Percentiles rank a stretch among this genome's conserved stretches.
These are phyloP conservation scores for Escarpia spicata DNA, from an alignment of 2,888 invertebrate genomes.

Conservation along the genomic window DNA sequence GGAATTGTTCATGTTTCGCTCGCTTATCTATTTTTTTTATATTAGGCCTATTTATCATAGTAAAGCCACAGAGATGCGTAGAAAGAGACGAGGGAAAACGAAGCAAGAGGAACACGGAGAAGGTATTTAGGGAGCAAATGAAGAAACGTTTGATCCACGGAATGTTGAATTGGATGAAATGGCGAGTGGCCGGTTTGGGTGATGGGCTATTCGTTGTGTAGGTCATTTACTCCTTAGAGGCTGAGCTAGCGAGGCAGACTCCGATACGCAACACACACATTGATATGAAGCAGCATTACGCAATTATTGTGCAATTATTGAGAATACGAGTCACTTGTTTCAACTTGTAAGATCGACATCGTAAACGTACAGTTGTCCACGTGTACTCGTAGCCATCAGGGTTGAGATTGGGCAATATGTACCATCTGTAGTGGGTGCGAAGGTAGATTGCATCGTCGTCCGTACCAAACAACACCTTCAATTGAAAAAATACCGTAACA, in stretches of 20 bases:
- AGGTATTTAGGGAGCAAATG: too few species aligned
- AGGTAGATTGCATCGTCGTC: neutral
- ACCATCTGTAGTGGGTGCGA: neutral
- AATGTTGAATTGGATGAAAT: neutral
- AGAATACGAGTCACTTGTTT: too few species aligned
- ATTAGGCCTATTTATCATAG: too few species aligned
- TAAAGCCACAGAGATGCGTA: too few species aligned
- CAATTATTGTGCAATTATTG: too few species aligned
- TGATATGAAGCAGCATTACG: too few species aligned
- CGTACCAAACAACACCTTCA: neutral
- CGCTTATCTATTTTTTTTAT: too few species aligned
- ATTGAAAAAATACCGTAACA: neutral
- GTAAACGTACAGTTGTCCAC: constrained; percentile 1
- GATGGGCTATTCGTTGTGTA: neutral
- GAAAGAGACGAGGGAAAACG: too few species aligned
- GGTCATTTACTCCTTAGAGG: neutral
- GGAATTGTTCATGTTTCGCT: too few species aligned
- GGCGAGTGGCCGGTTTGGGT: neutral
- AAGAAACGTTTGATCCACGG: neutral
- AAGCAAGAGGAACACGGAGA: too few species aligned
- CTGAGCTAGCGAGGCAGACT: neutral
- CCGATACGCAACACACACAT: neutral
- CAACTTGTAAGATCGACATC: neutral
- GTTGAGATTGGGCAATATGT: neutral
- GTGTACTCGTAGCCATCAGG: neutral